Evolutionary conservation across 2,113 vertebrate genomes (phyloP).

Genomic region (Stigmatopora argus): DNA sequence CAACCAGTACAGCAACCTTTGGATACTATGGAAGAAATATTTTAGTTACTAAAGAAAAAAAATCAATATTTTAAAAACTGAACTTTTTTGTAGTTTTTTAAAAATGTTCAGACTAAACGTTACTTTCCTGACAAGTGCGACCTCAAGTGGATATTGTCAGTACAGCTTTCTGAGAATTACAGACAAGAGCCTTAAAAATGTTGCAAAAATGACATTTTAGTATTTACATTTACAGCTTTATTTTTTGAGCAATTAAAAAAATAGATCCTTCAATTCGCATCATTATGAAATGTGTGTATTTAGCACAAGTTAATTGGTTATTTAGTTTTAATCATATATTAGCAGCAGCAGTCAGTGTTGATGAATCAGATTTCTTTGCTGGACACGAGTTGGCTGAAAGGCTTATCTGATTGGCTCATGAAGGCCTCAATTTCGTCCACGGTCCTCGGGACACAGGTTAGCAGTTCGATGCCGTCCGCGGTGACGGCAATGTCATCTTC

Average conservation of each 20-base stretch:
- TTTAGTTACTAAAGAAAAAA: background rate
- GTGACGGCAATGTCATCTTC: slow-evolving; percentile 89
- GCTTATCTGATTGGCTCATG: slow-evolving; percentile 74
- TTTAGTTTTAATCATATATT: background rate
- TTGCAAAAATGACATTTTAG: slow-evolving; percentile 24
- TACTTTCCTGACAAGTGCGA: background rate
- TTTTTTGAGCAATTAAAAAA: slow-evolving; percentile 3
- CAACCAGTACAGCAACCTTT: background rate
- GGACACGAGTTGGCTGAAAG: slow-evolving; percentile 47
- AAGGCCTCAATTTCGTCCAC: slow-evolving; percentile 89
- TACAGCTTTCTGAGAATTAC: background rate
- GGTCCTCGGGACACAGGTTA: slow-evolving; percentile 90
- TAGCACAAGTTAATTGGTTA: background rate
- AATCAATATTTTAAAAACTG: background rate
- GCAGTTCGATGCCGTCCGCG: slow-evolving; percentile 77
- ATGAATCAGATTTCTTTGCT: slow-evolving; percentile 26
- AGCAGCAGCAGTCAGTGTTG: background rate
- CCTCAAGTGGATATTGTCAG: background rate
- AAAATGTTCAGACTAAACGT: background rate
- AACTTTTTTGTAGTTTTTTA: background rate
- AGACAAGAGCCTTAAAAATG: background rate
- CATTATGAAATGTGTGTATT: background rate
- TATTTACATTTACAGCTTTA: background rate
- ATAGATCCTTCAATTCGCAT: background rate
- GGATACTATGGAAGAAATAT: background rate